Conservation (phyloP, 1,140 invertebrate species). For the Sogatella furcifera region DNA sequence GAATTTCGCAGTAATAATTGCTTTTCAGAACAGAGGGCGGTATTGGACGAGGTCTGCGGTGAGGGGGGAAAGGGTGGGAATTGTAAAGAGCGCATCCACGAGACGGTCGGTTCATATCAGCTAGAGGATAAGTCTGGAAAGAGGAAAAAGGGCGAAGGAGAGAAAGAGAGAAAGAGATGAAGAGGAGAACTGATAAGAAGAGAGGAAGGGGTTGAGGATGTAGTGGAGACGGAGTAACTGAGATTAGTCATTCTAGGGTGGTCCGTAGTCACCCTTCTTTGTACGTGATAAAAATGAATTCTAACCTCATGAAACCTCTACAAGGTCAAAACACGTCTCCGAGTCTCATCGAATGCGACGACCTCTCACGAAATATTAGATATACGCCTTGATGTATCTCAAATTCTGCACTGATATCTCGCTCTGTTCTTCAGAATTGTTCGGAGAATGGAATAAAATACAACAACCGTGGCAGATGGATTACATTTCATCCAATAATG, state of each 20-base stretch:
- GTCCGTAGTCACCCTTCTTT: not conserved
- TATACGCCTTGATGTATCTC: not conserved
- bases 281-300: conserved; percentile 2
- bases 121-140: too few relatives aligned
- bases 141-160: too few relatives aligned
- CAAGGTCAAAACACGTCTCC: conserved; percentile 1
- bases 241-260: not conserved
- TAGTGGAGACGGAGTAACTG: not conserved
- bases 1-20: not conserved
- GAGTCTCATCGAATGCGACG: not conserved
- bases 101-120: too few relatives aligned
- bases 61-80: not conserved
- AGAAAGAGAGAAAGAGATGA: too few relatives aligned
- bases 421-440: too few relatives aligned
- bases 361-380: not conserved
- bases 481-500: too few relatives aligned
- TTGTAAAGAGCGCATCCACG: too few relatives aligned
- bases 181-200: not conserved
- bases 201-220: not conserved
- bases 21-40: not conserved
- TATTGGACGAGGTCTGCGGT: not conserved
- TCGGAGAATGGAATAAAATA: too few relatives aligned
- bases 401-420: too few relatives aligned
- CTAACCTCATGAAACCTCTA: not conserved
- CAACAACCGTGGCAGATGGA: too few relatives aligned